Evolutionary conservation across 2,113 vertebrate genomes (phyloP).

Genomic region (human): GRCh38 chr2:96369001-96369500

Average conservation of each 20-base stretch:
- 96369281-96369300: background rate
- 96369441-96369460: constrained; percentile 93
- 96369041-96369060: constrained; percentile 76
- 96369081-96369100: rapidly evolving
- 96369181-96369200: background rate
- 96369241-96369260: background rate
- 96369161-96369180: background rate
- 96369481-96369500: constrained; percentile 97
- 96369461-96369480: constrained; percentile 92
- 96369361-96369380: background rate
- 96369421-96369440: constrained; percentile 91
- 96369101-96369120: no score
- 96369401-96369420: background rate
- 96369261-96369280: constrained; percentile 29
- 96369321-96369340: background rate
- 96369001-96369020: rapidly evolving
- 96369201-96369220: background rate
- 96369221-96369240: background rate
- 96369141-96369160: background rate
- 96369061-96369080: constrained; percentile 59
- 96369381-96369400: background rate
- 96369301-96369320: background rate
- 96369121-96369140: rapidly evolving
- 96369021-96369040: constrained; percentile 76
- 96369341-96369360: rapidly evolving